Evolutionary conservation across 2,797 vertebrate species (phyloP).

Genomic region (Falco biarmicus): DNA sequence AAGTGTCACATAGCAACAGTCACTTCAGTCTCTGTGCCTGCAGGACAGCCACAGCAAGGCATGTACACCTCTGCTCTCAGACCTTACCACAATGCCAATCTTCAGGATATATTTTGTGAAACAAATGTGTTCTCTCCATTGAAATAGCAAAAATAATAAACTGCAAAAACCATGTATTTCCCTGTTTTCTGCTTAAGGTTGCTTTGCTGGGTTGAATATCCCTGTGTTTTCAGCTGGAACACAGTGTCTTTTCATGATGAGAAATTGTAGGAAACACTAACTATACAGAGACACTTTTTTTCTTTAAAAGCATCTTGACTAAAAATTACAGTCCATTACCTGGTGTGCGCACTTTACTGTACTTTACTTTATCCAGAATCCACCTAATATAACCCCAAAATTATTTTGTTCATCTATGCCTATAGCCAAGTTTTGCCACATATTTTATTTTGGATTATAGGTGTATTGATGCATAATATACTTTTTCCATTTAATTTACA

Average conservation of each 20-base stretch:
- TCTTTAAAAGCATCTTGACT: neutral
- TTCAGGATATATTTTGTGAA: neutral
- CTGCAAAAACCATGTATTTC: neutral
- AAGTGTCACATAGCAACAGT: neutral
- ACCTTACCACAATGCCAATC: neutral
- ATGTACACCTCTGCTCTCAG: neutral
- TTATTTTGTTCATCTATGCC: neutral
- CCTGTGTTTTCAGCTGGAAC: conserved; percentile 13
- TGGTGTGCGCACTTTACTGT: neutral
- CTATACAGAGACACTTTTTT: neutral
- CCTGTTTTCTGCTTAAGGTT: neutral
- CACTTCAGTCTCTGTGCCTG: neutral
- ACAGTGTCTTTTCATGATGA: neutral
- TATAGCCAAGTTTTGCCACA: neutral
- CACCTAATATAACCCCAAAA: neutral
- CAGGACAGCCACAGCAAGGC: neutral
- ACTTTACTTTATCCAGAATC: neutral
- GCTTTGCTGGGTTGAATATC: neutral
- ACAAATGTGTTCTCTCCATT: neutral
- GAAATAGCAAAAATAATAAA: neutral
- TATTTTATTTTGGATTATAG: neutral
- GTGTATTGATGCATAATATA: neutral
- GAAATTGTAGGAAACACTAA: conserved; percentile 4
- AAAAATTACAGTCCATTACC: neutral
- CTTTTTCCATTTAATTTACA: neutral